Conservation (phyloP, 2,113 vertebrate genomes). For the Planiliza haematocheilus region DNA sequence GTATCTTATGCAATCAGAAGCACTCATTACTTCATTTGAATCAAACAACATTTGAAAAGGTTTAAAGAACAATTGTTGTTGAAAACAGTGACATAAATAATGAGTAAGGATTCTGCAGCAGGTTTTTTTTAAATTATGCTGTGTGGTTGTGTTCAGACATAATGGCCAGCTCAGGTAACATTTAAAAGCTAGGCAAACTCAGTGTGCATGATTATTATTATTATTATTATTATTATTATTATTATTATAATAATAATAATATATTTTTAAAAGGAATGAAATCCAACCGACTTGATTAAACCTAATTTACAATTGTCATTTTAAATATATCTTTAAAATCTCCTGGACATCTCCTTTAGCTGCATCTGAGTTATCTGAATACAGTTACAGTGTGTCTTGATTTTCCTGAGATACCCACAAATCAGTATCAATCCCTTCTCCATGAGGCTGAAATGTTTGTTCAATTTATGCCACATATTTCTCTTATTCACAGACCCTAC, state of each 20-base stretch:
- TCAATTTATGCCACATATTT: neutral
- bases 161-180: neutral
- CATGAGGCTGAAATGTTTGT: neutral
- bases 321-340: no score
- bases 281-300: no score
- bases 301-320: no score
- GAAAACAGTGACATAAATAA: conserved; percentile 51
- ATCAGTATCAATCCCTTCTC: neutral
- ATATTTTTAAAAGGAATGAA: no score
- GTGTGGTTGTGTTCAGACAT: conserved; percentile 8
- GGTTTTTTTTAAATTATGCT: neutral
- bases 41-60: conserved; percentile 38
- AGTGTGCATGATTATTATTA: no score
- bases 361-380: no score
- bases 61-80: conserved; percentile 46
- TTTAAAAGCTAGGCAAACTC: no score
- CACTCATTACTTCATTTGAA: conserved; percentile 39
- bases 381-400: no score
- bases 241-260: no score
- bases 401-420: no score
- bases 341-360: no score
- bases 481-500: neutral
- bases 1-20: conserved; percentile 49
- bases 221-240: no score
- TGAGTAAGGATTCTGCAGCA: conserved; percentile 22